Base-by-base conservation (phyloP, 2,888 invertebrate genomes). In the Julus scanicus region DNA sequence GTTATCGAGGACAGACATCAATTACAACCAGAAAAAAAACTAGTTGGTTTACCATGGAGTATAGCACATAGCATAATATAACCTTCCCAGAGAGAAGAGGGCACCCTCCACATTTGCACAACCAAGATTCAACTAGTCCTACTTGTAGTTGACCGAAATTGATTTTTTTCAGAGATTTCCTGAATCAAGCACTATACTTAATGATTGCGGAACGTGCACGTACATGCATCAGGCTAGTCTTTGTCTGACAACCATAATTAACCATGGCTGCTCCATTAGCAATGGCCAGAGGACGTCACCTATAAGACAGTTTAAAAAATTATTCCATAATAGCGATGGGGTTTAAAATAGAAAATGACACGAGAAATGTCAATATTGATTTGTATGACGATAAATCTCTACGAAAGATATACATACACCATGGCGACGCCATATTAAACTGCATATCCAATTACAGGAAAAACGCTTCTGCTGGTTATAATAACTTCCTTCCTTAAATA, bases 281-380 rank as follows among this genome's bases (percentile, higher is more conserved):
- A 57, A n/a, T 57, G 57, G 57, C n/a, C 57, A 57, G n/a, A n/a
- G 57, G 57, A 57, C 57, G n/a, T 57, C n/a, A 57, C 9, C 48
- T 48, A 57, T n/a, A n/a, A 57, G n/a, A 57, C n/a, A 57, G 17
- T 57, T 57, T 57, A 9, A 9, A 57, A 57, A 11, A n/a, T 2
- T 9, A 48, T 9, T 11, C 17, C 57, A n/a, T 0, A 4, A n/a
- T 57, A n/a, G 57, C n/a, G 17, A n/a, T n/a, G n/a, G 0, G 57
- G n/a, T 57, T n/a, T n/a, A 11, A 57, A n/a, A 57, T n/a, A 4
- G n/a, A 57, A 57, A 4, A n/a, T 57, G 11, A n/a, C n/a, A 9
- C 6, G 57, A 57, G n/a, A 57, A 9, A 57, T n/a, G n/a, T 4
- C n/a, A 57, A 57, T 57, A 53, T 53, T 11, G 53, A 53, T 53